Percentiles rank a stretch among this genome's conserved stretches.
Evolutionary conservation across 2,888 invertebrate species (phyloP).

Genomic region (Drosophila diplacantha): DNA sequence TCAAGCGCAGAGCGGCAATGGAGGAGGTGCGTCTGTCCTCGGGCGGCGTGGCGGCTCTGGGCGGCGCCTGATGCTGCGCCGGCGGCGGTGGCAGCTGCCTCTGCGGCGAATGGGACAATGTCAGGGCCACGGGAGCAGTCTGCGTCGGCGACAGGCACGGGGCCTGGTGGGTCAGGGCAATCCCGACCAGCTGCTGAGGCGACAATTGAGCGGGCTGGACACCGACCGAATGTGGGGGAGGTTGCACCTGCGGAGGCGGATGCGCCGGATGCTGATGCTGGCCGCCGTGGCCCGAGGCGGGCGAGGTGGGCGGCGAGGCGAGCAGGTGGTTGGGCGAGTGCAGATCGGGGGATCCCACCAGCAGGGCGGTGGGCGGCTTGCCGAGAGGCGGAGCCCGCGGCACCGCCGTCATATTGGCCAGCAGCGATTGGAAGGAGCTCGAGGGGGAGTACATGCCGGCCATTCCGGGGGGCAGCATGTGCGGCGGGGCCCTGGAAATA

Average conservation of each 20-base stretch:
- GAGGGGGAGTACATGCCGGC: constrained; percentile 80
- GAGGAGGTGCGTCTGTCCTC: constrained; percentile 91
- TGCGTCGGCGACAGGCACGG: constrained; percentile 58
- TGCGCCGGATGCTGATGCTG: constrained; percentile 73
- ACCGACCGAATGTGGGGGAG: constrained; percentile 79
- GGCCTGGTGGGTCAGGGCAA: constrained; percentile 77
- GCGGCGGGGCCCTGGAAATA: constrained; percentile 79
- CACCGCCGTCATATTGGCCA: constrained; percentile 79
- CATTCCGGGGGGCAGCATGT: constrained; percentile 82
- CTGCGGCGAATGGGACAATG: constrained; percentile 60
- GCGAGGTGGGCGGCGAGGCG: constrained; percentile 75
- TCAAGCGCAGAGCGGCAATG: constrained; percentile 90
- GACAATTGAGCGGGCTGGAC: constrained; percentile 80
- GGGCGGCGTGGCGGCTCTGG: constrained; percentile 80
- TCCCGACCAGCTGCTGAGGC: constrained; percentile 80
- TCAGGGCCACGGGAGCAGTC: constrained; percentile 59
- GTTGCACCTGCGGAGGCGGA: constrained; percentile 79
- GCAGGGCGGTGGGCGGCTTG: constrained; percentile 66
- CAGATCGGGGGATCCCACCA: constrained; percentile 73
- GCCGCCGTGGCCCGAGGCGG: constrained; percentile 59
- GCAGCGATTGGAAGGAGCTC: constrained; percentile 89
- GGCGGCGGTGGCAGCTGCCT: constrained; percentile 77
- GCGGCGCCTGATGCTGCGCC: constrained; percentile 50
- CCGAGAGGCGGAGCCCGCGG: constrained; percentile 80
- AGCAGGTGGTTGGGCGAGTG: constrained; percentile 75